A percentile compares a stretch with the other conserved stretches of the same genome.
Conservation (phyloP, 2,113 vertebrate species). For the Microcebus griseorufus region DNA sequence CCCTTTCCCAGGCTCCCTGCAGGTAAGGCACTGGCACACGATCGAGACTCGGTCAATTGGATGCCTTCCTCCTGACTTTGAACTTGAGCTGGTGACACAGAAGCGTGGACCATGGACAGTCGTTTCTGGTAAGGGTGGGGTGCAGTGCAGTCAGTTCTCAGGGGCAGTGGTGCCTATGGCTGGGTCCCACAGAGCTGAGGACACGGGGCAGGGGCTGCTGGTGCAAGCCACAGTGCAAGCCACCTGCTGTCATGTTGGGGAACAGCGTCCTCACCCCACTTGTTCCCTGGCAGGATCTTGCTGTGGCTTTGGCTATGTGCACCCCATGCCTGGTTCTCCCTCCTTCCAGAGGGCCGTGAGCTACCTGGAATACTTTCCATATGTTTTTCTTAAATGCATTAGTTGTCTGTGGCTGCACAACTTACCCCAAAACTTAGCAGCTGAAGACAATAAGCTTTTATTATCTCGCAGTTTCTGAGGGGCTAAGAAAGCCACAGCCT, state of each 20-base stretch:
- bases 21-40: too few relatives aligned
- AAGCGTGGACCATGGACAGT: neutral
- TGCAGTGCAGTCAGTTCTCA: neutral
- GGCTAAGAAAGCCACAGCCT: neutral
- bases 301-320: neutral
- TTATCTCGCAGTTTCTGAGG: neutral
- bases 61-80: neutral
- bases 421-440: neutral
- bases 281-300: neutral
- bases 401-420: neutral
- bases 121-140: neutral
- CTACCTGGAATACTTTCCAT: neutral
- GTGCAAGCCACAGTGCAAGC: neutral
- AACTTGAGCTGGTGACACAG: neutral
- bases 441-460: neutral
- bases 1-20: neutral
- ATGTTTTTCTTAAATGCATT: neutral
- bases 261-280: neutral
- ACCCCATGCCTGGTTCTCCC: neutral
- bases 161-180: neutral
- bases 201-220: neutral
- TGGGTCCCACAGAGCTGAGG: neutral
- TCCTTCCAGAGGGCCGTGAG: neutral
- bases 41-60: neutral
- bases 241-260: neutral